Base-by-base conservation (phyloP, 2,113 vertebrate genomes). In the Melanocharis versteri region DNA sequence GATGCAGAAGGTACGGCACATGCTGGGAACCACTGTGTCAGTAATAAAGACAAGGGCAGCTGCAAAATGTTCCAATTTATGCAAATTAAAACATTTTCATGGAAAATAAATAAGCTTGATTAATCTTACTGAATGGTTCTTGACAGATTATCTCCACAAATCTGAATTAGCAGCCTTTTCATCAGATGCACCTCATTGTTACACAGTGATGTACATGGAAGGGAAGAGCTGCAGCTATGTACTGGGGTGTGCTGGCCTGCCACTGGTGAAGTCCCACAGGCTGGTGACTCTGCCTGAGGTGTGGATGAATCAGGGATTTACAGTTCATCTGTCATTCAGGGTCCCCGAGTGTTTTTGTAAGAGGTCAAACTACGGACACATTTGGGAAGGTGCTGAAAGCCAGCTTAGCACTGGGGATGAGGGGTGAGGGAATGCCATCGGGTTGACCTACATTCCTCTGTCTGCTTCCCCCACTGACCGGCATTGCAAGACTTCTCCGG, bases 1-100 rank as follows among this genome's bases (percentile, higher is more conserved):
- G 95, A 90, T 66, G 64, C 94, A 86, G 92, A 92, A 91, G 93
- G 93, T 93, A 91, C 83, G 75, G 83, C 80, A 17, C 88, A 78
- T 31, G 80, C 94, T 90, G 81, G 76, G 92, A 96, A 86, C 57
- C 79, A 86, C 71, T 70, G 72, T 39, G 27, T 89, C 76, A 84
- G 90, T 86, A 93, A 93, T 93, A 93, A 93, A 90, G 93, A 94
- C 61, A 73, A 95, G 86, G 93, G 93, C 94, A 90, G 93, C 92
- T 89, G 93, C 85, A 96, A 95, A 97, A 96, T 87, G 83, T 86
- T 93, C 90, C 79, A 93, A 96, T 95, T 95, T 96, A 97, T 96
- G 94, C 92, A 96, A 96, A 96, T 97, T 75, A 88, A 96, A 96
- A 93, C 87, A 91, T 96, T 96, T 97, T 92, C 72, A 92, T 64